Percentiles rank a stretch among this genome's conserved stretches.
Conservation (phyloP, 2,888 invertebrate genomes). For the Acleris holmiana region DNA sequence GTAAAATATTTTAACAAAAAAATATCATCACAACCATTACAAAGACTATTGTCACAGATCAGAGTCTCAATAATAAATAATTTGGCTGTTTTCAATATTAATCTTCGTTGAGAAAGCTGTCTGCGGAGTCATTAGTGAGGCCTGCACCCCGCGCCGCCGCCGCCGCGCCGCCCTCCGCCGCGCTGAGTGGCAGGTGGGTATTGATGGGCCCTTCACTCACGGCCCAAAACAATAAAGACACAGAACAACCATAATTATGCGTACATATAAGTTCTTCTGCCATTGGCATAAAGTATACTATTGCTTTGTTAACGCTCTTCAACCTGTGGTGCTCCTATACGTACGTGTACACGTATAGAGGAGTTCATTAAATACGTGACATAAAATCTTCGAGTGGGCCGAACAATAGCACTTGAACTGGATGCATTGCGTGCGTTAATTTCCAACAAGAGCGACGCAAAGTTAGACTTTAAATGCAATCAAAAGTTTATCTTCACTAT, state of each 20-base stretch:
- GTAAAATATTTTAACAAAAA: too few relatives aligned
- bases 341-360: not conserved
- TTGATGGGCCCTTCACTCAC: not conserved
- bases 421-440: too few relatives aligned
- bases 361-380: constrained; percentile 1
- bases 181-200: not conserved
- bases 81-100: constrained; percentile 1
- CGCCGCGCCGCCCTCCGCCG: not conserved
- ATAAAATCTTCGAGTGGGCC: too few relatives aligned
- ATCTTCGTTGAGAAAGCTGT: constrained; percentile 4
- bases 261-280: not conserved
- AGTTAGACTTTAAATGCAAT: too few relatives aligned
- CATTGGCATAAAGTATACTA: not conserved
- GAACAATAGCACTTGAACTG: too few relatives aligned
- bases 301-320: not conserved
- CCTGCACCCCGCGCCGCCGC: too few relatives aligned
- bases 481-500: too few relatives aligned
- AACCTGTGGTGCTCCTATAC: not conserved
- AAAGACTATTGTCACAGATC: not conserved
- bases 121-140: constrained; percentile 1
- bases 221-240: not conserved
- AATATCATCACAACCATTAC: not conserved
- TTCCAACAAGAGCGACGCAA: too few relatives aligned
- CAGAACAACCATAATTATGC: not conserved
- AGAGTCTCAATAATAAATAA: not conserved